These are phyloP conservation scores for Parazoanthus atlanticus DNA, from an alignment of 92 coral and sea anemone genomes.

Conservation along the genomic window DNA sequence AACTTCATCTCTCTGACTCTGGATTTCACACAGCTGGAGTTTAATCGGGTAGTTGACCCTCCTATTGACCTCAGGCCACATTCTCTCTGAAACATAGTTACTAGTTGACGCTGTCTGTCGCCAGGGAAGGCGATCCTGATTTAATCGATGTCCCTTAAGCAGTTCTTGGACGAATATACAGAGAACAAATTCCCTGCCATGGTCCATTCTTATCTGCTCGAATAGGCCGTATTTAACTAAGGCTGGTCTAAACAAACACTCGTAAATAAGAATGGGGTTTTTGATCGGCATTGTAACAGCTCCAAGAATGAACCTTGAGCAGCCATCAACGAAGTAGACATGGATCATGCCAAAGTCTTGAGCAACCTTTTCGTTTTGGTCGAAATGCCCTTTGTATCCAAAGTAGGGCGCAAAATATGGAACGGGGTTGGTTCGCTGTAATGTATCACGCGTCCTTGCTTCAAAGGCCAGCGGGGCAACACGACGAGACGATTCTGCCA, in stretches of 20 bases:
- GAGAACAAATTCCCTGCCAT: conserved; percentile 41
- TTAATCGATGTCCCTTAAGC: conserved; percentile 32
- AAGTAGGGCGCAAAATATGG: too few relatives aligned
- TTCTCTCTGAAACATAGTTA: conserved; percentile 46
- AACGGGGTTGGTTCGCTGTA: too few relatives aligned
- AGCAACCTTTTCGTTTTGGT: conserved; percentile 48
- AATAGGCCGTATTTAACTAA: conserved; percentile 47
- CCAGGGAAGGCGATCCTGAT: conserved; percentile 45
- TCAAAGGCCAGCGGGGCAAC: conserved; percentile 45
- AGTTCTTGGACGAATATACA: conserved; percentile 57
- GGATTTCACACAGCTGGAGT: conserved; percentile 42
- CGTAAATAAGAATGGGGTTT: conserved; percentile 55
- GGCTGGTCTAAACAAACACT: conserved; percentile 51
- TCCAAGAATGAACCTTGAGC: conserved; percentile 49
- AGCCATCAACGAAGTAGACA: conserved; percentile 48
- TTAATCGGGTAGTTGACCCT: conserved; percentile 64
- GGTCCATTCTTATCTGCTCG: conserved; percentile 54
- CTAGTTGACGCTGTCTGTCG: conserved; percentile 46
- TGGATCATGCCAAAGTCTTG: conserved; percentile 38
- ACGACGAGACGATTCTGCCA: conserved; percentile 41
- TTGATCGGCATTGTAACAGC: conserved; percentile 41
- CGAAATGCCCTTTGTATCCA: too few relatives aligned
- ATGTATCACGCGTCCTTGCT: too few relatives aligned
- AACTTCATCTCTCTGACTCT: conserved; percentile 34
- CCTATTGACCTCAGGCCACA: conserved; percentile 54